Base-by-base conservation (phyloP, 2,113 vertebrate genomes). In the Acanthisitta chloris region DNA sequence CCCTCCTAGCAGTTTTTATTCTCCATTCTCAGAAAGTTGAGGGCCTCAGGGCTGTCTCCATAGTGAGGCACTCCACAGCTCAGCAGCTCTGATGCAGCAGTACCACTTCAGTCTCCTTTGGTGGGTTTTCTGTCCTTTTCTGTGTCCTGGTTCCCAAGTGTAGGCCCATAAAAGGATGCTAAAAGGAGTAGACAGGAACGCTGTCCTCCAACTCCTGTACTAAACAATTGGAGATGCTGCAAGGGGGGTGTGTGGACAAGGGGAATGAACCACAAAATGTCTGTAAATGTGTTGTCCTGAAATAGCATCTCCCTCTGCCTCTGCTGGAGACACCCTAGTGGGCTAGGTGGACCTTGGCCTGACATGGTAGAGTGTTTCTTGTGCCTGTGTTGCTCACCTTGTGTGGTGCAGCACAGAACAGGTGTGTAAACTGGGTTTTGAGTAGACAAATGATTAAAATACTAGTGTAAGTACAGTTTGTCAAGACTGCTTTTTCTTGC, bases 61-160 rank as follows among this genome's bases (percentile, higher is more conserved):
- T 40, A 17, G 51, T 12, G 14, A 72, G 42, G 40, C 0, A 0
- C 19, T 8, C 2, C 0, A 1, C 18, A 34, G 23, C 80, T 84
- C 46, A 36, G 34, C 55, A 29, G 62, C 29, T 76, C 40, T 76
- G 23, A n/a, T n/a, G n/a, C 31, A 61, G n/a, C 33, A 42, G 19
- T 51, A 29, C 23, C 10, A 8, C 45, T 55, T 82, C 33, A 55
- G 25, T 45, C 45, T 55, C 29, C 25, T 61, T 45, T 36, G 25
- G 34, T 73, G 57, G 28, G 12, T 55, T 64, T 70, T 14, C 34
- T 65, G 33, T 34, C 33, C 25, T 34, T 80, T 45, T 52, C 25
- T 42, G 34, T 83, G 33, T 33, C 9, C 25, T n/a, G 12, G 8
- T 76, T 71, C 21, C 33, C 17, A 5, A 6, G 36, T 73, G 40